Evolutionary conservation across 2,797 vertebrate species (phyloP).

Genomic region (Helicolenus hilgendorfi): DNA sequence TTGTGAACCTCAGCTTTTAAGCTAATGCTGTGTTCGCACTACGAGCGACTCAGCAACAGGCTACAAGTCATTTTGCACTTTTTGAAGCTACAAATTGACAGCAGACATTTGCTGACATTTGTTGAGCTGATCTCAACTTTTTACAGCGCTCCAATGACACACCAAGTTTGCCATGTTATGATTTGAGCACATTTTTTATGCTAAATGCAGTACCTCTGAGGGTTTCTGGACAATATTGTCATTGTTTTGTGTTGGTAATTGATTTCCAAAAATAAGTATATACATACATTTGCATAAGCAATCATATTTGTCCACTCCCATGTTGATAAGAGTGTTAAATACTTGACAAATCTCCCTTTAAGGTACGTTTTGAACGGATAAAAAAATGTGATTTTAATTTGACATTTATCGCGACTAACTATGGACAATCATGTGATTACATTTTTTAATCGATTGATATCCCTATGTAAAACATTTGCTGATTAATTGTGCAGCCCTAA

Average conservation of each 20-base stretch:
- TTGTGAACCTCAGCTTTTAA: neutral
- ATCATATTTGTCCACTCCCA: rapidly evolving
- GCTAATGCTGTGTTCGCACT: neutral
- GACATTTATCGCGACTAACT: neutral
- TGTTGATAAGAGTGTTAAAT: neutral
- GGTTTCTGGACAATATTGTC: neutral
- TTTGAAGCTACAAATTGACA: too few relatives aligned
- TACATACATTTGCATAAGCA: neutral
- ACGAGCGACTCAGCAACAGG: too few relatives aligned
- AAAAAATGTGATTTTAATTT: neutral
- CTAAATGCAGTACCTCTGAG: neutral
- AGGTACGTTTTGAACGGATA: neutral
- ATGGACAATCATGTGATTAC: neutral
- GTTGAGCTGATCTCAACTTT: too few relatives aligned
- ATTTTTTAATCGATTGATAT: neutral
- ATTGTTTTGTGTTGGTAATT: neutral
- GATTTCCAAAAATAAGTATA: too few relatives aligned
- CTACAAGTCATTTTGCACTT: too few relatives aligned
- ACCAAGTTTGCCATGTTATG: neutral
- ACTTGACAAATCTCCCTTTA: neutral
- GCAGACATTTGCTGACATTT: too few relatives aligned
- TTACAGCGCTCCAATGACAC: too few relatives aligned
- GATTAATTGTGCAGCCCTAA: neutral
- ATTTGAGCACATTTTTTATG: neutral
- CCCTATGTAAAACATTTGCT: neutral